Evolutionary conservation across 2,888 invertebrate species (phyloP), one percentile per base, ranked within the genome.

Genomic region (Phytoseiulus persimilis): DNA sequence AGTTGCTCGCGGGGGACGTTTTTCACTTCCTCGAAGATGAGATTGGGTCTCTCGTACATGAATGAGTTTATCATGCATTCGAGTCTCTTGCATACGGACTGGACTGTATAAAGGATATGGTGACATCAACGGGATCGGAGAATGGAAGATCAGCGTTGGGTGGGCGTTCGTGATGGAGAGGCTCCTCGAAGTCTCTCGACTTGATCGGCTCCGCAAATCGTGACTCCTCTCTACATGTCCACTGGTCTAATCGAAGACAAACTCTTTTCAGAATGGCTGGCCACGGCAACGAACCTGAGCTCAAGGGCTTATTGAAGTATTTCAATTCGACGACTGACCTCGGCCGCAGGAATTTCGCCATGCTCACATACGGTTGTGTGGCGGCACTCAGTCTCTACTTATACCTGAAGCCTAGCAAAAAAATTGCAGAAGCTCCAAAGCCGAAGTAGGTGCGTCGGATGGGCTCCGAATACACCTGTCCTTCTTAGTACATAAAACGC

Each of bases 271-370:
- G 87, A 3, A 87, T 87, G 87, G 33, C 87, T 9, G 87, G 87
- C 23, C 39, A 45, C n/a, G 31, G 39, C 3, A 14, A 33, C 6
- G 87, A 87, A 45, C 39, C 87, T 2, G 39, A 87, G 33, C 33
- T 87, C 33, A 87, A 31, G 18, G 87, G 87, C 31, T 33, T 87
- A 9, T 11, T n/a, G 87, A 87, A 87, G 87, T 87, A 87, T 31
- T 87, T 32, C 87, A 87, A 87, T 23, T 39, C 87, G 32, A 87
- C 87, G 0, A 87, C 87, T 0, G 14, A 32, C 33, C 31, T 14
- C 1, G 87, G 87, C 23, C 87, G 87, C n/a, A 23, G 31, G 33
- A 87, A 87, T 18, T 39, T 87, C 87, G 87, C 32, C 14, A 87
- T 39, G 45, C 23, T 39, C 3, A 87, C 87, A 11, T 87, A 87